These are phyloP conservation scores for Charadrius vociferus DNA, from an alignment of 2,113 vertebrate species.

Conservation along the genomic window DNA sequence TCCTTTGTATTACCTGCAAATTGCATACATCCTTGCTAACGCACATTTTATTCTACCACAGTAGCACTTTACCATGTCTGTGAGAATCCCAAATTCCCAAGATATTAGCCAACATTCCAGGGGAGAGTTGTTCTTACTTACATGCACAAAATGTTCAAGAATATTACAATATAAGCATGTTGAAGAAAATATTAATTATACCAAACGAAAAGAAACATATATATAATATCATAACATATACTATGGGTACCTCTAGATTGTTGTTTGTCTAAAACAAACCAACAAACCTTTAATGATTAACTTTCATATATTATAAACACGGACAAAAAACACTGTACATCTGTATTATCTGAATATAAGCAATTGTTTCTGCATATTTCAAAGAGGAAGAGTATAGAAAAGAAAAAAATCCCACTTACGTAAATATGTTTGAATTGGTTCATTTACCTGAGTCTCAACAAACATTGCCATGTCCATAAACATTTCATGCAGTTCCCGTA, in stretches of 20 bases:
- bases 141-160: not conserved
- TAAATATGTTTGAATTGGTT: not conserved
- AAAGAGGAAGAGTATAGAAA: not conserved
- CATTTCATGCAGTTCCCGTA: constrained; percentile 91
- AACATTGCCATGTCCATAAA: constrained; percentile 97
- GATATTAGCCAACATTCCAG: not conserved
- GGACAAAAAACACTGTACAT: rapidly evolving
- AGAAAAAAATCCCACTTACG: rapidly evolving
- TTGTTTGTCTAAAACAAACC: not conserved
- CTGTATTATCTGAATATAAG: not conserved
- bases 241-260: not conserved
- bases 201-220: not conserved
- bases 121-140: not conserved
- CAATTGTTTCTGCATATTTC: not conserved
- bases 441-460: constrained; percentile 91
- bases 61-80: not conserved
- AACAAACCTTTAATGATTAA: not conserved
- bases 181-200: not conserved
- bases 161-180: not conserved
- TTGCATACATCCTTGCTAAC: not conserved
- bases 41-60: not conserved
- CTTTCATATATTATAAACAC: not conserved
- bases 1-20: not conserved
- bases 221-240: not conserved
- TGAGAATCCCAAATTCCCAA: not conserved